phyloP scores from a whole-genome alignment of 2,113 vertebrate species.

The Neotoma lepida region DNA sequence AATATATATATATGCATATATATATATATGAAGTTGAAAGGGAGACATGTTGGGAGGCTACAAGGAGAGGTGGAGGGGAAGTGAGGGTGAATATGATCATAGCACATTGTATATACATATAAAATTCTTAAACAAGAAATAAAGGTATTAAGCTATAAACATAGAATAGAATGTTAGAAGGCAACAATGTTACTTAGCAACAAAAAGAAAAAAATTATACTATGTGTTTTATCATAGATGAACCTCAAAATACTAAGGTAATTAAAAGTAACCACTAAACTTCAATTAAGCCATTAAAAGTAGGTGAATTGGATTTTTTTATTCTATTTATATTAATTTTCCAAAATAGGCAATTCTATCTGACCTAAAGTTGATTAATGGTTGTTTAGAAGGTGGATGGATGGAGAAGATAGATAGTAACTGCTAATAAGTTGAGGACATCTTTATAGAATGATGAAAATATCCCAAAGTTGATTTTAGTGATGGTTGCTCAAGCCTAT shows the following conservation, averaged over 20 bases:
- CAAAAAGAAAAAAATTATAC: not conserved
- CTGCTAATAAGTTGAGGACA: not conserved
- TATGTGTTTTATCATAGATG: not conserved
- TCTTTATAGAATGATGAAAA: not conserved
- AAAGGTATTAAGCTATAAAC: not conserved
- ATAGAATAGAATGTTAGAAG: not conserved
- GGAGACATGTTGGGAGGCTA: not conserved
- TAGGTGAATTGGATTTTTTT: not conserved
- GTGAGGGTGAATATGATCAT: not conserved
- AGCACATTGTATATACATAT: not conserved
- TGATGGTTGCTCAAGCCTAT: not conserved
- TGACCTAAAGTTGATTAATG: not conserved
- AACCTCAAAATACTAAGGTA: not conserved
- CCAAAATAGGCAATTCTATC: not conserved
- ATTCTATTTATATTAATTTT: slow-evolving; percentile 12
- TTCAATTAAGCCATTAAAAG: too few relatives aligned
- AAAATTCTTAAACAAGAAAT: not conserved
- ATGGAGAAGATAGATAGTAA: not conserved
- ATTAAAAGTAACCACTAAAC: not conserved
- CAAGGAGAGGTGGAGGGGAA: not conserved
- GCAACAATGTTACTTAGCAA: not conserved
- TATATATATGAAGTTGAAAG: not conserved
- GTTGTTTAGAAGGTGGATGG: not conserved
- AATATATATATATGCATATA: too few relatives aligned
- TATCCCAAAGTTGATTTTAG: not conserved